A percentile compares a stretch with the other conserved stretches of the same genome.
These are phyloP conservation scores for Lordiphosa fenestrarum DNA, from an alignment of 2,888 invertebrate genomes.

Conservation along the genomic window DNA sequence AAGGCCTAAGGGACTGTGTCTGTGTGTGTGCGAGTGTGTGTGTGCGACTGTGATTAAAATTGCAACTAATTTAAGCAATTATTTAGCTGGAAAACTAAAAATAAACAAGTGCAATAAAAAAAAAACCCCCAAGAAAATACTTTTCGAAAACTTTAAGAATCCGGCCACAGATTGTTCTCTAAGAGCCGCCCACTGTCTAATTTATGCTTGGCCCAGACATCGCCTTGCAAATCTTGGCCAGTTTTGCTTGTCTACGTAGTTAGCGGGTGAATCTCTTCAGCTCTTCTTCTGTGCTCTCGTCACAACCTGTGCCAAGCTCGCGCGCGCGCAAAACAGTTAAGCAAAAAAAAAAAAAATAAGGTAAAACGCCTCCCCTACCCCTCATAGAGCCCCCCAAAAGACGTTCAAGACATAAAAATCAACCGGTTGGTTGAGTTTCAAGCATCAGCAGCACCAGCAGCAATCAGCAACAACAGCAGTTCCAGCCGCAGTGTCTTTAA, in stretches of 20 bases:
- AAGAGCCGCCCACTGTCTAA: constrained; percentile 12
- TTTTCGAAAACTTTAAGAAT: too few relatives aligned
- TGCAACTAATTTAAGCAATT: constrained; percentile 16
- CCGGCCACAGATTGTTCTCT: neutral
- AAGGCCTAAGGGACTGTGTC: constrained; percentile 4
- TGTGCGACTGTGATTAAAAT: constrained; percentile 7
- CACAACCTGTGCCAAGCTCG: constrained; percentile 64
- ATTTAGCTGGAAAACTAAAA: constrained; percentile 5
- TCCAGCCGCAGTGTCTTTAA: constrained; percentile 13
- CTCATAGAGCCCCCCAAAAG: constrained; percentile 20
- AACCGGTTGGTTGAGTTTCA: constrained; percentile 69
- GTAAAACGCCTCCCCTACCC: constrained; percentile 37
- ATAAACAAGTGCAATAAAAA: constrained; percentile 1
- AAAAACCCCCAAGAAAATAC: too few relatives aligned
- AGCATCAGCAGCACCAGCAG: constrained; percentile 22
- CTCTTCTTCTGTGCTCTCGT: constrained; percentile 31
- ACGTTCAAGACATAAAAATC: constrained; percentile 63
- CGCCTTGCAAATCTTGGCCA: constrained; percentile 24
- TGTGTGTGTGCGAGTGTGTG: constrained; percentile 6
- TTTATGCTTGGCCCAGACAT: constrained; percentile 16
- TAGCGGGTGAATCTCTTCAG: constrained; percentile 12
- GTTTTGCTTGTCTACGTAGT: constrained; percentile 16
- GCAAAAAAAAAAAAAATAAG: constrained; percentile 10
- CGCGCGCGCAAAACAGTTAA: constrained; percentile 31
- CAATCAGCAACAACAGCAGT: constrained; percentile 6